These are phyloP conservation scores for Sclerurus mexicanus DNA, from an alignment of 2,113 vertebrate genomes.

Conservation along the genomic window DNA sequence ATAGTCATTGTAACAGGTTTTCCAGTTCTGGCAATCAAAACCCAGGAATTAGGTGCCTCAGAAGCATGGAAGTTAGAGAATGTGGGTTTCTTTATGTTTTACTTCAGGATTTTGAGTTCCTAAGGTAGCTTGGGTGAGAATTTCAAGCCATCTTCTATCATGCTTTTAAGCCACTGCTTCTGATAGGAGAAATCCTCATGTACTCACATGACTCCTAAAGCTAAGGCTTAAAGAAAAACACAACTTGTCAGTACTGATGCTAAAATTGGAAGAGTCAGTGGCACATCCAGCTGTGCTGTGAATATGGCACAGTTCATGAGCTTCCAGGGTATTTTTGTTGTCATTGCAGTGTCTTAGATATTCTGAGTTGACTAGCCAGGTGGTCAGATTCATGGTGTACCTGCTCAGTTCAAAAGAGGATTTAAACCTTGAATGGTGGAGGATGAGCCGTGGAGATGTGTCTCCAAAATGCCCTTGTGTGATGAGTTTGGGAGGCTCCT, in stretches of 20 bases:
- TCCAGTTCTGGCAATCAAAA: not conserved
- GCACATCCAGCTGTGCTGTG: not conserved
- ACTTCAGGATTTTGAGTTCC: not conserved
- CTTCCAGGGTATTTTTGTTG: not conserved
- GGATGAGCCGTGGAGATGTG: not conserved
- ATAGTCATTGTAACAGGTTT: not conserved
- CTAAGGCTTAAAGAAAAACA: not conserved
- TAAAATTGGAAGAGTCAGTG: not conserved
- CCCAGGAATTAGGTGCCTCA: not conserved
- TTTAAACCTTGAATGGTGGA: not conserved
- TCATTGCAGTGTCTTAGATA: not conserved
- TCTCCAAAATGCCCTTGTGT: not conserved
- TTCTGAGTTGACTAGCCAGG: not conserved
- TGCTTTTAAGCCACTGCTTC: not conserved
- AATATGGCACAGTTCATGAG: not conserved
- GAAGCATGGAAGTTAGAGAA: not conserved
- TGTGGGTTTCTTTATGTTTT: accelerated
- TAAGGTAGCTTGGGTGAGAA: not conserved
- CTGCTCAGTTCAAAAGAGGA: not conserved
- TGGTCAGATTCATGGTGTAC: not conserved
- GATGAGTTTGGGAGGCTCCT: not conserved
- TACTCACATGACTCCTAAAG: not conserved
- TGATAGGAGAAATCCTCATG: not conserved
- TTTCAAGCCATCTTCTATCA: not conserved
- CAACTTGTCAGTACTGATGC: not conserved